Conservation (phyloP, 1,140 invertebrate species). For the Aradophagus sp. region DNA sequence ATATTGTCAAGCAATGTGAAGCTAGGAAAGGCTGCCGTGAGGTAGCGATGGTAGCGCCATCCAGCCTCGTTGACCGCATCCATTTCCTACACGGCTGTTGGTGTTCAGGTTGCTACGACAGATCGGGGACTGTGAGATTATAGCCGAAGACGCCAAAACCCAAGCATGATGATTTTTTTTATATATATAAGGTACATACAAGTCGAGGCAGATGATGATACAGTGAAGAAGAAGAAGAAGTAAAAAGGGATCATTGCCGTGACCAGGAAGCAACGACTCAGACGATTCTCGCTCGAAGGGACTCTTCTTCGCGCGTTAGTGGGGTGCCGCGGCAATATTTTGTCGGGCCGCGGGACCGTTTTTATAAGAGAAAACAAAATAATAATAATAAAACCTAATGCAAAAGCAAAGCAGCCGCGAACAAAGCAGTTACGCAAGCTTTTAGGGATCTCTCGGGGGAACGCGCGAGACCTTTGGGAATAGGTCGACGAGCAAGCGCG, state of each 20-base stretch:
- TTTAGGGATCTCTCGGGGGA: constrained; percentile 23
- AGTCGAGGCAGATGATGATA: too few relatives aligned
- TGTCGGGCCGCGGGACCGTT: constrained; percentile 69
- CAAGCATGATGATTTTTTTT: too few relatives aligned
- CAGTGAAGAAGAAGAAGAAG: too few relatives aligned
- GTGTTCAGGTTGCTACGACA: constrained; percentile 71
- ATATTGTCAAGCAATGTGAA: not conserved
- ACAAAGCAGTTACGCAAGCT: constrained; percentile 40
- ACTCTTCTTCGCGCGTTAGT: too few relatives aligned
- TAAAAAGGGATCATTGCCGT: too few relatives aligned
- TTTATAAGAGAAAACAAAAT: constrained; percentile 68
- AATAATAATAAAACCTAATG: constrained; percentile 3
- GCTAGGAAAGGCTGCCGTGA: constrained; percentile 26
- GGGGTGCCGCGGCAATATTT: constrained; percentile 73
- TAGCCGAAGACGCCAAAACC: constrained; percentile 2
- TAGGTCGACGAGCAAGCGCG: too few relatives aligned
- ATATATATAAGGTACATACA: too few relatives aligned
- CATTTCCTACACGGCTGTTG: constrained; percentile 62
- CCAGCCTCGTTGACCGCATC: constrained; percentile 16
- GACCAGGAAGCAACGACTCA: too few relatives aligned
- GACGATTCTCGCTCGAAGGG: too few relatives aligned
- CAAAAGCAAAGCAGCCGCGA: too few relatives aligned
- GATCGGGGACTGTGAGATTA: constrained; percentile 64
- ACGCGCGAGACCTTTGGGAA: too few relatives aligned
- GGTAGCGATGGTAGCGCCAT: constrained; percentile 21